Conservation (phyloP, 1,140 invertebrate genomes). For the Drosophila fuyamai region DNA sequence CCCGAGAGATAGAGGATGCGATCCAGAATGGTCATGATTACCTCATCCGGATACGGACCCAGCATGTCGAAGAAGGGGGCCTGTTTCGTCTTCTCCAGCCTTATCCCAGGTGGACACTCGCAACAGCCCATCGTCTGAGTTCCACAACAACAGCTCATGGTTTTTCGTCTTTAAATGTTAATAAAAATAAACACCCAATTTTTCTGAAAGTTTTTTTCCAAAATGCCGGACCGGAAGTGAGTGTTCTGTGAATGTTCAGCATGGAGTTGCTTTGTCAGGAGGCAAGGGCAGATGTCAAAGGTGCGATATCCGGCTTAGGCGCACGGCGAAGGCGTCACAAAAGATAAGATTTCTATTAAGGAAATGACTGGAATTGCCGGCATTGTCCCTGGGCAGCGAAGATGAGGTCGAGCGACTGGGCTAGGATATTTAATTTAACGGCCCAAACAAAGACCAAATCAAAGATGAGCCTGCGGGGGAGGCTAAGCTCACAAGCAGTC, state of each 20-base stretch:
- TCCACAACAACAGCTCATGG: constrained; percentile 7
- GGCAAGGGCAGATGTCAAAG: constrained; percentile 75
- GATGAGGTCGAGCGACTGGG: constrained; percentile 28
- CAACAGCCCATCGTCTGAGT: not conserved
- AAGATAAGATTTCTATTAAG: constrained; percentile 84
- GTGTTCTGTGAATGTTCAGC: constrained; percentile 16
- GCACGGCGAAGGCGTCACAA: constrained; percentile 57
- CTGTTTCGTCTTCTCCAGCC: not conserved
- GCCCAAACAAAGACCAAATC: constrained; percentile 69
- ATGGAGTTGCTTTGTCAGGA: constrained; percentile 9
- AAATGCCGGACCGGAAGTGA: constrained; percentile 8
- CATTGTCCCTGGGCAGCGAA: constrained; percentile 54
- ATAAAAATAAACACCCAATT: constrained; percentile 24
- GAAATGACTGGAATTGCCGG: constrained; percentile 77
- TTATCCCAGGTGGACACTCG: not conserved
- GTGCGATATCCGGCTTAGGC: constrained; percentile 79
- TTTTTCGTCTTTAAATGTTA: constrained; percentile 1
- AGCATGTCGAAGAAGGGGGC: not conserved
- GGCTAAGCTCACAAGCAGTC: not conserved
- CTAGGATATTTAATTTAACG: constrained; percentile 82
- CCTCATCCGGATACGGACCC: constrained; percentile 58
- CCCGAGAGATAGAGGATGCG: constrained; percentile 46
- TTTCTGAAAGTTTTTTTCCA: constrained; percentile 10
- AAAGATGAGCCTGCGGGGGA: constrained; percentile 33
- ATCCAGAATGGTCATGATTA: constrained; percentile 53